Base-by-base conservation (phyloP, 1,140 invertebrate genomes). In the Hyphantria cunea region DNA sequence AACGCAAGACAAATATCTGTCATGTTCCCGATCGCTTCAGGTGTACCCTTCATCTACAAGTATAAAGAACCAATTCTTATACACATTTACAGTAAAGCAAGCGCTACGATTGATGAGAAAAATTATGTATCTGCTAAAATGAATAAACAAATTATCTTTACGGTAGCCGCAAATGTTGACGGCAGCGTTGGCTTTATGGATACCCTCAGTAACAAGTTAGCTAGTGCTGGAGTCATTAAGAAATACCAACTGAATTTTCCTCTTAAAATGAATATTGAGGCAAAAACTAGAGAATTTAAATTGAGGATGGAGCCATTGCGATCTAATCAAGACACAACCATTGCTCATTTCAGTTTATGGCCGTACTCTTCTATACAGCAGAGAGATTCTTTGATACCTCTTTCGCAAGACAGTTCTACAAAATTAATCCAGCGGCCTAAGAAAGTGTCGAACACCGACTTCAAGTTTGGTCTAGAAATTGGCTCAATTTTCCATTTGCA, bases 1-100 rank as follows among this genome's bases (percentile, higher is more conserved):
- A 92, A 92, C 53, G 76, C 87, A 10, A 90, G 92, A 42, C 86
- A 92, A 48, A 71, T 93, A 0, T 91, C 91, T 0, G 73, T 95
- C 0, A 92, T 92, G 78, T 94, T 95, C 89, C 94, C 95, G 0
- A 92, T 93, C 10, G 93, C 92, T 64, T 93, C 91, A 62, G 95
- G 95, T 79, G 86, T 95, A 50, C 94, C 94, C 14, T 94, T 94
- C 70, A 78, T 93, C 45, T 94, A 91, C 80, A 92, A 90, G 13
- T 91, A 93, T 41, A 92, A 92, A 53, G 74, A 78, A 25, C 94
- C 94, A 0, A 83, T 84, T 0, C 51, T 94, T 5, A 12, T 92
- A 9, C 85, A 90, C 41, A 89, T 92, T 6, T 78, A 92, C 52
- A 70, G 91, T 15, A 87, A 91, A 63, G 78, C 75, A 15, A 80